Conservation (phyloP, 2,888 invertebrate species). For the Autographa gamma region DNA sequence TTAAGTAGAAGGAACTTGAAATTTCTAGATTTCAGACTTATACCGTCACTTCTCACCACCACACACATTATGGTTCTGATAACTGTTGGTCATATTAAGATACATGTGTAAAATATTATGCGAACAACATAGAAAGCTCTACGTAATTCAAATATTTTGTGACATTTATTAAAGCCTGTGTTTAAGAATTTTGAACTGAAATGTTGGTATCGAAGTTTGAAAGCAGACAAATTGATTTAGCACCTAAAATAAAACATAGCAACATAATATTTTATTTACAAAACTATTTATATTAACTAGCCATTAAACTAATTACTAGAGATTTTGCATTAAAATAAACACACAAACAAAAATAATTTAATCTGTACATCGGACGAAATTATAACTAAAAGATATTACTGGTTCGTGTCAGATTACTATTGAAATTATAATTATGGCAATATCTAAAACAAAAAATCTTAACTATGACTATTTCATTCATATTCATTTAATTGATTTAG, state of each 20-base stretch:
- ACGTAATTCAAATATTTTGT: conserved; percentile 70
- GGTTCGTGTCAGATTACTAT: conserved; percentile 72
- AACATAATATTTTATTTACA: conserved; percentile 84
- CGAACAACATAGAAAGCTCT: conserved; percentile 51
- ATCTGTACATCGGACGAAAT: conserved; percentile 82
- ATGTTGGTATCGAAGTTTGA: conserved; percentile 59
- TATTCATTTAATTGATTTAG: conserved; percentile 61
- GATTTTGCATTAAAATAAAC: conserved; percentile 77
- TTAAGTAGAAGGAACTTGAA: conserved; percentile 86
- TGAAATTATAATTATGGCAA: conserved; percentile 83
- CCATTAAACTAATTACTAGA: conserved; percentile 80
- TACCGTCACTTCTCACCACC: conserved; percentile 85
- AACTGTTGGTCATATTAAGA: conserved; percentile 78
- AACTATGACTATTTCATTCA: conserved; percentile 69
- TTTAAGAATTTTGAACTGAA: conserved; percentile 57
- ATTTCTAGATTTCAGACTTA: conserved; percentile 77
- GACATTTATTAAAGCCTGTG: conserved; percentile 76
- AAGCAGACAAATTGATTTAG: conserved; percentile 74
- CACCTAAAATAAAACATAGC: conserved; percentile 86
- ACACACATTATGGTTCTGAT: conserved; percentile 83
- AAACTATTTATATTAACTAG: conserved; percentile 80
- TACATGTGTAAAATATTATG: conserved; percentile 59
- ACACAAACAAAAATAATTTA: conserved; percentile 85
- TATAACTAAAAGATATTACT: conserved; percentile 74
- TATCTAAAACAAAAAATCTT: conserved; percentile 66